phyloP scores from a whole-genome alignment of 2,797 vertebrate genomes.

The Esox lucius region DNA sequence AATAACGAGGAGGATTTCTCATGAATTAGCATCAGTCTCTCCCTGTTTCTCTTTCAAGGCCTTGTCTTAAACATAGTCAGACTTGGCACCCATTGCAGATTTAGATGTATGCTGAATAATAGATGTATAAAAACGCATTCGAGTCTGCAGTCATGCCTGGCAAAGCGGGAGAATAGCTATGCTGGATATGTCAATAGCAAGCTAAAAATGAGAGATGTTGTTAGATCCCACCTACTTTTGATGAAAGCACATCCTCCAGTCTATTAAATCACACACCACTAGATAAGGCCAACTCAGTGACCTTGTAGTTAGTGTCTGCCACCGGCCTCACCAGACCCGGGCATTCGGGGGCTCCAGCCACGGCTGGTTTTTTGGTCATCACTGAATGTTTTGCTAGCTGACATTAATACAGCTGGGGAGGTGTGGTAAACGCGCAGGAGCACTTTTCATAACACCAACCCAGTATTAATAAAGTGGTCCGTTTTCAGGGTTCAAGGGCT shows the following conservation, averaged over 20 bases:
- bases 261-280: neutral
- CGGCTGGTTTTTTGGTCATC: too few species aligned
- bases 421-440: too few species aligned
- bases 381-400: too few species aligned
- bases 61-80: conserved; percentile 47
- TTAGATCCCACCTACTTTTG: neutral
- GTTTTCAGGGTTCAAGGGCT: too few species aligned
- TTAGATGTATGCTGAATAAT: conserved; percentile 57
- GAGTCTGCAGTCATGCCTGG: conserved; percentile 5
- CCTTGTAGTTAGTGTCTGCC: too few species aligned
- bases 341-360: too few species aligned
- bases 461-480: too few species aligned
- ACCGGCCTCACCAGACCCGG: too few species aligned
- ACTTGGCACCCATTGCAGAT: conserved; percentile 48
- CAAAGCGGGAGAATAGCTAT: conserved; percentile 1
- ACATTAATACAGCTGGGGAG: too few species aligned
- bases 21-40: conserved; percentile 55
- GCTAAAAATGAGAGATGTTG: conserved; percentile 20
- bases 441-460: too few species aligned
- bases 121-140: conserved; percentile 40
- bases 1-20: conserved; percentile 50
- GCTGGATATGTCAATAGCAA: conserved; percentile 25
- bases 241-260: too few species aligned
- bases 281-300: too few species aligned
- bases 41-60: conserved; percentile 31